Evolutionary conservation across 92 coral and sea anemone species (phyloP).

Genomic region (Galaxea fascicularis): DNA sequence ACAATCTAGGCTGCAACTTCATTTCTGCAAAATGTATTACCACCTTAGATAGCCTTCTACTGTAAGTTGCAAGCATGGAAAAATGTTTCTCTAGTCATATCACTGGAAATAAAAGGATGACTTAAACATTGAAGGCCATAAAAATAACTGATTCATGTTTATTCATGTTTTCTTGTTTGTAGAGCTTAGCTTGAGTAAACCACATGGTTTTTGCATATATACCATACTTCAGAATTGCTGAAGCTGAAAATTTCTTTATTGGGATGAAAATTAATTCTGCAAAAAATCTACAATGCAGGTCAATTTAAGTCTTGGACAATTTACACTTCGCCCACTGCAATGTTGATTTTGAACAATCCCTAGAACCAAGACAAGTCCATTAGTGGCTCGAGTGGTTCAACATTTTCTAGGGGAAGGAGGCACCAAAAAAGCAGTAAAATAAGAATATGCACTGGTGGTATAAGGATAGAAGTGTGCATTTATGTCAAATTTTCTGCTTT

Average conservation of each 20-base stretch:
- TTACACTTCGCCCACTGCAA: too few species aligned
- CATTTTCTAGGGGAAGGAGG: too few species aligned
- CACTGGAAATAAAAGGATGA: not conserved
- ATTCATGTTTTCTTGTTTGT: not conserved
- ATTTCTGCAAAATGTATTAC: not conserved
- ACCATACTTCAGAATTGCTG: not conserved
- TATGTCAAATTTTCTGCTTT: not conserved
- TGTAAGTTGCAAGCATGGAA: not conserved
- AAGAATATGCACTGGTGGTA: too few species aligned
- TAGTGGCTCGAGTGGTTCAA: too few species aligned
- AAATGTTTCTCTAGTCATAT: not conserved
- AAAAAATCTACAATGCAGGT: constrained; percentile 4
- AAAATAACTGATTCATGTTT: not conserved
- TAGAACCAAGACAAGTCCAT: too few species aligned
- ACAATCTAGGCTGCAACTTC: not conserved
- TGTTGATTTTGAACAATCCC: too few species aligned
- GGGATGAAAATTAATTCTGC: constrained; percentile 5
- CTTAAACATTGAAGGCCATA: not conserved
- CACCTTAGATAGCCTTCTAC: not conserved
- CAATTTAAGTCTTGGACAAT: too few species aligned
- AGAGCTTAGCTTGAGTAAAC: constrained; percentile 4
- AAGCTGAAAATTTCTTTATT: not conserved
- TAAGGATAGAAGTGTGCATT: too few species aligned
- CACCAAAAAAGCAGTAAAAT: too few species aligned
- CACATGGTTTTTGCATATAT: constrained; percentile 7